Evolutionary conservation across 1,140 invertebrate species (phyloP), one percentile per base, ranked within the genome.

Genomic region (Anadara kagoshimensis): DNA sequence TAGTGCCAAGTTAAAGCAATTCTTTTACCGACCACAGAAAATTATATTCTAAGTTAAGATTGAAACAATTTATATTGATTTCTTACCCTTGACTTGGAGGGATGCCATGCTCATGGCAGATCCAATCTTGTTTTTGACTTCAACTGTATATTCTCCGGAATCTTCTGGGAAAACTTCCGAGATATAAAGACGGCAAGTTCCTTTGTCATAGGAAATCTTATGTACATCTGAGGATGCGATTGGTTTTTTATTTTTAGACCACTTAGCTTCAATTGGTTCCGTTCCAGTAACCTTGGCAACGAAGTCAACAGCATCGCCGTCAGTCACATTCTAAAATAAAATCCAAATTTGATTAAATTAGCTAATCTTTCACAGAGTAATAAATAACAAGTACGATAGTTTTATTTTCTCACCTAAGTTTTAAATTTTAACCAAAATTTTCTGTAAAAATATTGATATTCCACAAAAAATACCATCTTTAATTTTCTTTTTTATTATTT

Each of bases 81-180:
- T 51, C 73, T 69, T 68, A 89, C 88, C 85, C 78, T 84, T 86
- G 26, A 90, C 87, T 41, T 76, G 80, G 0, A 90, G 75, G 57
- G 81, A 80, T 36, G 83, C 85, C n/a, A 78, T 75, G 29, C 78
- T 78, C 29, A 74, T 78, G 18, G 95, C 96, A 81, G 94, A 92
- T 83, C 98, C 98, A 70, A 95, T 94, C 24, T 93, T 92, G 87
- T 97, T 98, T 68, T 94, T 94, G 4, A 97, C 94, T 77, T 95
- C 93, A 88, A 97, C 97, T 73, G 94, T 93, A 87, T 98, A 99
- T 85, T 97, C 95, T 43, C 98, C 98, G 83, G 93, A 93, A 89
- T 99, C 98, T 80, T 93, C 91, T 7, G 96, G 96, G 93, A 97
- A 97, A 83, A 98, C 96, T 88, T 98, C 96, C 20, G 95, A 93